phyloP scores from a whole-genome alignment of 2,113 vertebrate genomes.

The Sardina pilchardus region DNA sequence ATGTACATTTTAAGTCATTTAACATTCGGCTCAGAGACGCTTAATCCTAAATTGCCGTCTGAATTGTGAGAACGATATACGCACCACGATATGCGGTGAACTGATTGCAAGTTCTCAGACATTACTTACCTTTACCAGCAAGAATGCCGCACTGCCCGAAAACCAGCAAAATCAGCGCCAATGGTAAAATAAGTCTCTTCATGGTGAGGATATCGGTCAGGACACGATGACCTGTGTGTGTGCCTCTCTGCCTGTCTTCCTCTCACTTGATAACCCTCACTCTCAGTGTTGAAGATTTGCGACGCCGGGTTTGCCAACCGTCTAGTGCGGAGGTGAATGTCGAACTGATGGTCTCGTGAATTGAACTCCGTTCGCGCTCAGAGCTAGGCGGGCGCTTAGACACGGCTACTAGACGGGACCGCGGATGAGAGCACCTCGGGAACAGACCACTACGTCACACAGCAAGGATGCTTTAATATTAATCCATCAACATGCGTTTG shows the following conservation, averaged over 20 bases:
- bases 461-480: conserved; percentile 26
- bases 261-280: conserved; percentile 52
- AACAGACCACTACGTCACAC: conserved; percentile 48
- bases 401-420: conserved; percentile 32
- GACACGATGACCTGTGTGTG: conserved; percentile 36
- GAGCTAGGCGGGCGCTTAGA: conserved; percentile 24
- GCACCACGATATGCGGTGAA: not conserved
- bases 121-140: conserved; percentile 69
- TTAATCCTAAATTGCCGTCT: not conserved
- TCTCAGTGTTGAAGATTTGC: not conserved
- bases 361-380: conserved; percentile 41
- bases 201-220: conserved; percentile 49
- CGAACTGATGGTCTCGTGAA: conserved; percentile 31
- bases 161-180: conserved; percentile 58
- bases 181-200: conserved; percentile 52
- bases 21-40: not conserved
- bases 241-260: conserved; percentile 34
- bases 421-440: conserved; percentile 36
- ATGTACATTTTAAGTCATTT: not conserved
- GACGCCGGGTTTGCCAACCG: conserved; percentile 13
- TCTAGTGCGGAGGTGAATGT: not conserved
- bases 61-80: not conserved
- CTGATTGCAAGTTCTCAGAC: conserved; percentile 34
- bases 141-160: conserved; percentile 56
- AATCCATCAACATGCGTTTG: conserved; percentile 18